Evolutionary conservation across 64 coral and sea anemone species (phyloP).

Genomic region (Cladopsammia gracilis): DNA sequence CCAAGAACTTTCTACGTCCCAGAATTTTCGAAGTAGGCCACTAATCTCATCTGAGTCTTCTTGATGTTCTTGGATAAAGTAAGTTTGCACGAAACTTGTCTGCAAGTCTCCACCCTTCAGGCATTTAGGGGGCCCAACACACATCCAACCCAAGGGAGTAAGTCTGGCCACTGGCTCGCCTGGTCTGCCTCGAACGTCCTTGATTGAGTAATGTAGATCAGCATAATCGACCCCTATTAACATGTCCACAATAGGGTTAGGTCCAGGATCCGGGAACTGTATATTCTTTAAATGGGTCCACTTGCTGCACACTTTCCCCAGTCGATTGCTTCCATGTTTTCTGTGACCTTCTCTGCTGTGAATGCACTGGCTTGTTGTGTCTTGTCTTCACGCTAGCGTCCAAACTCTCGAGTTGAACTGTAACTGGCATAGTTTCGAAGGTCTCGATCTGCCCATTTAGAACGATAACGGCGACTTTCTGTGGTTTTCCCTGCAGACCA

Average conservation of each 20-base stretch:
- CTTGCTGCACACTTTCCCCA: slow-evolving; percentile 8
- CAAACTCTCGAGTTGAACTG: slow-evolving; percentile 35
- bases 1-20: slow-evolving; percentile 23
- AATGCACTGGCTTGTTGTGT: slow-evolving; percentile 15
- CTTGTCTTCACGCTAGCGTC: slow-evolving; percentile 33
- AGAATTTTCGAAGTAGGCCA: slow-evolving; percentile 19
- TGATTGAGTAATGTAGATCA: slow-evolving; percentile 62
- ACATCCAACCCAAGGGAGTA: slow-evolving; percentile 47
- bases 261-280: slow-evolving; percentile 15
- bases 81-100: slow-evolving; percentile 53
- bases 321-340: slow-evolving; percentile 41
- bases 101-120: neutral
- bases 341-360: slow-evolving; percentile 60
- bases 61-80: neutral
- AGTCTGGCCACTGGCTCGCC: slow-evolving; percentile 67
- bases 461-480: slow-evolving; percentile 49
- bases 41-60: neutral
- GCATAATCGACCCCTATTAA: slow-evolving; percentile 53
- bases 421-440: slow-evolving; percentile 54
- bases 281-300: slow-evolving; percentile 50
- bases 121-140: neutral
- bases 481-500: neutral
- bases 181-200: slow-evolving; percentile 48
- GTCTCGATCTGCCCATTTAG: slow-evolving; percentile 50
- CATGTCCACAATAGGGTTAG: slow-evolving; percentile 1